Base-by-base conservation (phyloP, 2,797 vertebrate genomes). In the Pseudochromis fuscus region DNA sequence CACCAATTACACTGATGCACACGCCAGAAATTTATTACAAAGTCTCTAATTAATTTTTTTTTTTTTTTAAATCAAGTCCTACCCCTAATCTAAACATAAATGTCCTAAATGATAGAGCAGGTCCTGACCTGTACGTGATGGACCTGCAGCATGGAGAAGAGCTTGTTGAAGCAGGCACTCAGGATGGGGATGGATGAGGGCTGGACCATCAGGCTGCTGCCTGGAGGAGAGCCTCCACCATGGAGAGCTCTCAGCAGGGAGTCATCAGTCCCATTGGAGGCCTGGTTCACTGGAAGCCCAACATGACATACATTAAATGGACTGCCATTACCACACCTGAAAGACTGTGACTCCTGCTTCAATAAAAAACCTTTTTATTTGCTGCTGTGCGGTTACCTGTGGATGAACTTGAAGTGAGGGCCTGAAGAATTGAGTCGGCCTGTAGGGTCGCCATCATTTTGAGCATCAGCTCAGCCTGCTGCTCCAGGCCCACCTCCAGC, bases 381-480 rank as follows among this genome's bases (percentile, higher is more conserved):
- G 12, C 16, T 40, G n/a, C 3, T 18, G 12, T 48, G 2, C 33
- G 23, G 19, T 44, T 93, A 99, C 98, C 95, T 91, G 96, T 91
- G 73, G 97, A 96, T 45, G 97, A 96, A 52, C 93, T 96, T 62
- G 97, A 96, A 56, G 97, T 98, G 83, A 99, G 94, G 7, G 98
- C 98, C 72, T 99, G 98, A 27, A 99, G 89, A 86, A 99, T 97
- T 40, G 98, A 98, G 86, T 99, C 98, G 0, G 98, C 98, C 92
- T 99, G 98, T 52, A 99, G 84, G 0, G 98, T 99, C 24, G 98
- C 96, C 98, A 99, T 99, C 98, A 99, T 99, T 92, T 99, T 99
- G 71, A 99, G 92, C 98, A 99, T 98, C 72, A 99, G 94, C 80
- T 99, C 98, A 31, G 98, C 98, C 88, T 99, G 98, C 81, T 99